Conservation (phyloP, 2,888 invertebrate species). For the Cephus pygmeus region DNA sequence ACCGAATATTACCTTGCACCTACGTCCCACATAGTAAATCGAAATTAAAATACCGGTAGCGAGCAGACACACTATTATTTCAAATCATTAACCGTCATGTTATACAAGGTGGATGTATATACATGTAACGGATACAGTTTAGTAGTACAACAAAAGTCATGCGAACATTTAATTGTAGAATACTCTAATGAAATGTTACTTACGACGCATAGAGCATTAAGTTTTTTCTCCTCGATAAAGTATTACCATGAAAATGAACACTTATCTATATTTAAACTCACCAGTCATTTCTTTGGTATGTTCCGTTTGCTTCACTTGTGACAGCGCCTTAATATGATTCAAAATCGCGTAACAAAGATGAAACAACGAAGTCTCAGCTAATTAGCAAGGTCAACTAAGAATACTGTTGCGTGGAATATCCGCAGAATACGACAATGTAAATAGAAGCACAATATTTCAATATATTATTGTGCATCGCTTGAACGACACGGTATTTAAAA, state of each 20-base stretch:
- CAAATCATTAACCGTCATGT: not conserved
- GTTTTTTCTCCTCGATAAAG: conserved; percentile 3
- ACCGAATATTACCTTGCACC: conserved; percentile 15
- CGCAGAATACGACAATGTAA: not conserved
- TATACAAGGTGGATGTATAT: conserved; percentile 1
- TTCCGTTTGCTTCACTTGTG: not conserved
- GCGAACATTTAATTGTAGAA: not conserved
- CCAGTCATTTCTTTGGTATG: conserved; percentile 27
- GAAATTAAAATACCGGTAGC: not conserved
- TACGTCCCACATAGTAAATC: conserved; percentile 8
- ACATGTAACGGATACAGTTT: conserved; percentile 10
- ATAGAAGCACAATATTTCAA: not conserved
- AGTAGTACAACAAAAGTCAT: not conserved
- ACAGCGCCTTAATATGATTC: not conserved
- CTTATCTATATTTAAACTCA: conserved; percentile 27
- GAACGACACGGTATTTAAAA: not conserved
- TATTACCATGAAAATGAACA: not conserved
- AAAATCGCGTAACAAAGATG: not conserved
- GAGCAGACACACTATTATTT: not conserved
- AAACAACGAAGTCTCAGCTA: not conserved
- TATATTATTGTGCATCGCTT: not conserved
- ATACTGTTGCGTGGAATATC: no score
- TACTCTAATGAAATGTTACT: not conserved
- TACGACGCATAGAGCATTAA: conserved; percentile 31
- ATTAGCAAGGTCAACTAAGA: not conserved